Base-by-base conservation (phyloP, 2,797 vertebrate genomes). In the Catharus ustulatus region DNA sequence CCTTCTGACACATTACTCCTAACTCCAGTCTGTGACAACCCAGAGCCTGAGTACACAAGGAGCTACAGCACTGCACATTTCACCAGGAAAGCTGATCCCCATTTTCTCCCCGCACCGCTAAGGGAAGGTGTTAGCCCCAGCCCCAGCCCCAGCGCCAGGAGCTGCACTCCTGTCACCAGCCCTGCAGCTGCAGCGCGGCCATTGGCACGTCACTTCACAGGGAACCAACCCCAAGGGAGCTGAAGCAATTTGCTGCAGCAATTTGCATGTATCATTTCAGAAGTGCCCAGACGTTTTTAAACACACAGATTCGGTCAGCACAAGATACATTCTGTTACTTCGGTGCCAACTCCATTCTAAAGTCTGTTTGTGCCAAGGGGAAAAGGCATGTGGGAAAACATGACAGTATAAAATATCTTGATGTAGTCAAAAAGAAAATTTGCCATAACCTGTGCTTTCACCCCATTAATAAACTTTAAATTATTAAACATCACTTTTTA, bases 11-110 rank as follows among this genome's bases (percentile, higher is more conserved):
- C 13, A 1, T 30, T 29, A 26, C 73, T 75, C 24, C 48, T 34
- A 66, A 38, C 40, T 32, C 3, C 13, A 7, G 66, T 10, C 27
- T 36, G 62, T 48, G 49, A 27, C 32, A 87, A 42, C 2, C 26
- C 21, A 8, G 34, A 6, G 30, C n/a, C 66, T 34, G 52, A 9
- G 58, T 36, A 18, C 45, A 42, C 20, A 20, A 15, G 32, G 13
- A 15, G 3, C 69, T 36, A 29, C 18, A 67, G 26, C 55, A 15
- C 34, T 0, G 0, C 27, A 16, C 1, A 0, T 81, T 62, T 57
- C 51, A 34, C 6, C 38, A 34, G 52, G 34, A 78, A 45, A 38
- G 12, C 42, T 27, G 10, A 36, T 5, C 71, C 30, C 24, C 24
- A 1, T 62, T 54, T 73, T n/a, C 42, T 42, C 38, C 1, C 36